These are phyloP conservation scores for Anagyrus pseudococci DNA, from an alignment of 2,888 invertebrate genomes.

Conservation along the genomic window DNA sequence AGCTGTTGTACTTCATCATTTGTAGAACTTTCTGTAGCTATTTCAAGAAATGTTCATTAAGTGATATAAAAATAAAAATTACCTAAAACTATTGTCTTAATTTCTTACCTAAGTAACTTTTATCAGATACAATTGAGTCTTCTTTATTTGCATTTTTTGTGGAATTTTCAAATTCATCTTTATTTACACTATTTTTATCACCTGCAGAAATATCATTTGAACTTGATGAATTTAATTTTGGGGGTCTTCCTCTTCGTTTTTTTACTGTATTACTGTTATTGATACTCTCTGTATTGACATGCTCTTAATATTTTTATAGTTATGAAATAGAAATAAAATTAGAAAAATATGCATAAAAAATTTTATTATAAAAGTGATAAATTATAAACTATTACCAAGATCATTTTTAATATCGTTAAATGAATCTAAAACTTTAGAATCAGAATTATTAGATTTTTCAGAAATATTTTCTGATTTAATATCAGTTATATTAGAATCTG, in stretches of 20 bases:
- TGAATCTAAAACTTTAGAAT: not conserved
- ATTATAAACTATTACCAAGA: not conserved
- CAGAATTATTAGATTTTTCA: not conserved
- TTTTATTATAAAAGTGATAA: not conserved
- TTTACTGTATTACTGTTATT: not conserved
- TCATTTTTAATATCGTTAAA: not conserved
- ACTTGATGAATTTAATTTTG: not conserved
- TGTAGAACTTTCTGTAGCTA: not conserved
- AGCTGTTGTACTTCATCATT: not conserved
- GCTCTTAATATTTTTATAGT: too few species aligned
- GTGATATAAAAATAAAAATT: too few species aligned
- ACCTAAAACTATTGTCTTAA: not conserved
- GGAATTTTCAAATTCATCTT: not conserved
- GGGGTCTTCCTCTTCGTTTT: conserved; percentile 17
- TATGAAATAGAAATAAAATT: not conserved
- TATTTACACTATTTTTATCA: not conserved
- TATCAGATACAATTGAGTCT: not conserved
- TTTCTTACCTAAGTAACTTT: not conserved
- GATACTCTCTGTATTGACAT: not conserved
- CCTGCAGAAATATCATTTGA: not conserved
- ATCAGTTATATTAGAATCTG: not conserved
- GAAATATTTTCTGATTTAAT: not conserved
- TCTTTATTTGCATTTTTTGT: not conserved
- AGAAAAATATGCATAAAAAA: not conserved
- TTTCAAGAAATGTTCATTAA: too few species aligned